These are phyloP conservation scores for Dione vanillae DNA, from an alignment of 2,888 invertebrate species.

Conservation along the genomic window DNA sequence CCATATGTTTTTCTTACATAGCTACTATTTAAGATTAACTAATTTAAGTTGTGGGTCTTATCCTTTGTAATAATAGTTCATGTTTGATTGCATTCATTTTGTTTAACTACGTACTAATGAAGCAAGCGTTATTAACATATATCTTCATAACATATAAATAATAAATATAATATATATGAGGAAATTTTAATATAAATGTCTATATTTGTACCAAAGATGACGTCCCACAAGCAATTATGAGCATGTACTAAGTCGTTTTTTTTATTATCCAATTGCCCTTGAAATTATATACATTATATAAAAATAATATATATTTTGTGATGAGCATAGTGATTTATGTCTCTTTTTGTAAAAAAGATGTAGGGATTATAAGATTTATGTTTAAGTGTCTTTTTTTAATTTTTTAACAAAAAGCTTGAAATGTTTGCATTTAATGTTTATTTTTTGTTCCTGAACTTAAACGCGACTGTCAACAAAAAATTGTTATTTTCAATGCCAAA, in stretches of 20 bases:
- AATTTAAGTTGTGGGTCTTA: no score
- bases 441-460: not conserved
- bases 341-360: not conserved
- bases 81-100: no score
- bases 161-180: not conserved
- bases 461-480: not conserved
- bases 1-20: no score
- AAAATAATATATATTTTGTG: not conserved
- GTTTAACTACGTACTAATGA: not conserved
- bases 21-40: no score
- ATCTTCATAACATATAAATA: no score
- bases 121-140: not conserved
- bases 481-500: not conserved
- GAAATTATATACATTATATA: not conserved
- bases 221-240: slow-evolving; percentile 11
- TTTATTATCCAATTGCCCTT: not conserved
- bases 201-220: slow-evolving; percentile 12
- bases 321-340: not conserved
- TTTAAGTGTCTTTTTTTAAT: not conserved
- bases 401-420: not conserved
- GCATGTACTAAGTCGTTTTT: slow-evolving; percentile 11
- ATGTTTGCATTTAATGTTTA: not conserved
- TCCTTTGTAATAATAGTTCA: no score
- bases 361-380: not conserved
- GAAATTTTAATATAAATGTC: slow-evolving; percentile 1